These are phyloP conservation scores for Tachystola acroxantha DNA, from an alignment of 2,888 invertebrate genomes.

Conservation along the genomic window DNA sequence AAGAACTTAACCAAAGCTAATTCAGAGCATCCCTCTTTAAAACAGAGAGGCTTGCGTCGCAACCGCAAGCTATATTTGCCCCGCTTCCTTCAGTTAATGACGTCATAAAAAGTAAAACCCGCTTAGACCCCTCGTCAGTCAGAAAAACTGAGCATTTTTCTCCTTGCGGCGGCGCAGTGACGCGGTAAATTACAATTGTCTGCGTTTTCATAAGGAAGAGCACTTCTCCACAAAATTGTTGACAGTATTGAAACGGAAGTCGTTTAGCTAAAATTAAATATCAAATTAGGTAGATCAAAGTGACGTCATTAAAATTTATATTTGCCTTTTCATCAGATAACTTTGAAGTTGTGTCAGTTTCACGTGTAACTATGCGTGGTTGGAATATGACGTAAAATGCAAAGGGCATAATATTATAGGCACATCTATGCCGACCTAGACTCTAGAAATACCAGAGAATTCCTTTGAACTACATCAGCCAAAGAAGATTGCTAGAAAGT, in stretches of 20 bases:
- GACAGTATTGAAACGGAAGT: neutral
- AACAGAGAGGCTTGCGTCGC: conserved; percentile 15
- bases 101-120: conserved; percentile 62
- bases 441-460: no score
- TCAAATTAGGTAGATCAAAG: conserved; percentile 4
- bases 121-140: conserved; percentile 40
- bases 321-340: conserved; percentile 9
- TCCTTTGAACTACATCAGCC: no score
- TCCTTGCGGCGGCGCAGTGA: conserved; percentile 41
- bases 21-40: no score
- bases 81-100: conserved; percentile 68
- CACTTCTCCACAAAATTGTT: conserved; percentile 2
- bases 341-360: conserved; percentile 5
- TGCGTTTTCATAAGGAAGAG: conserved; percentile 22
- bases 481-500: no score
- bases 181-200: conserved; percentile 60
- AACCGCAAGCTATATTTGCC: conserved; percentile 62
- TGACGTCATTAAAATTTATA: conserved; percentile 7
- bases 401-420: no score
- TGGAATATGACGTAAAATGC: neutral
- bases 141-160: conserved; percentile 51
- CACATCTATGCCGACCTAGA: no score
- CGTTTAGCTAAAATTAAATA: conserved; percentile 4
- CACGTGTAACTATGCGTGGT: neutral
- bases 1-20: no score